Base-by-base conservation (phyloP, 2,888 invertebrate genomes). In the Drosophila picticornis region DNA sequence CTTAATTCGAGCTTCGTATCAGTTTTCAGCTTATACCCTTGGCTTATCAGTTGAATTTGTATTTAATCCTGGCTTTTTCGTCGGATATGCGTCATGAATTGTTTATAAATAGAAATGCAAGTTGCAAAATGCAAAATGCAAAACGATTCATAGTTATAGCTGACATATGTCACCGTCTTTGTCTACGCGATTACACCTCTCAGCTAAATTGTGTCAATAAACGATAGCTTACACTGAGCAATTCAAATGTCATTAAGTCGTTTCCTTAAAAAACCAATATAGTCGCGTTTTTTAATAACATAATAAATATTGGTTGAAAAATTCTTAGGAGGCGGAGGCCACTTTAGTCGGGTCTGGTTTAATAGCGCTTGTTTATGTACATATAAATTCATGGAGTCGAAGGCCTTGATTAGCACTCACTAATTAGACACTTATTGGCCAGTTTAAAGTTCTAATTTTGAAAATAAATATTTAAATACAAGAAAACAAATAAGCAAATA, bases 51-150 rank as follows among this genome's bases (percentile, higher is more conserved):
- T 63, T 63, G 60, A 57, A 29, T 31, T 66, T 51, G 48, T 55
- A 19, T 51, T 71, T 67, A 57, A 51, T 27, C 52, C 57, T 55
- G 38, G 52, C 60, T 51, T 52, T 70, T 55, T 70, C 57, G 53
- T 57, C 52, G 71, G 56, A 79, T 65, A 83, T 72, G 81, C 88
- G 84, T 81, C 83, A 83, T 75, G 63, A 70, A 72, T 29, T 56
- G 72, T 75, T 83, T 86, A 86, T 83, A 76, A 75, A 86, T 88
- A 86, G 79, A 79, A 72, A 64, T 62, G 9, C 43, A 31, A 62
- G 52, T 53, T 77, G 36, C 48, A 51, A 81, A 76, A 53, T 77
- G 36, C 48, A 51, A 81, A 76, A 53, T 48, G 48, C 50, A 59
- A 52, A 48, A 51, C 51, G 36, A 67, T 48, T 67, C 10, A 16